phyloP scores from a whole-genome alignment of 2,113 vertebrate genomes.

The Meles meles region DNA sequence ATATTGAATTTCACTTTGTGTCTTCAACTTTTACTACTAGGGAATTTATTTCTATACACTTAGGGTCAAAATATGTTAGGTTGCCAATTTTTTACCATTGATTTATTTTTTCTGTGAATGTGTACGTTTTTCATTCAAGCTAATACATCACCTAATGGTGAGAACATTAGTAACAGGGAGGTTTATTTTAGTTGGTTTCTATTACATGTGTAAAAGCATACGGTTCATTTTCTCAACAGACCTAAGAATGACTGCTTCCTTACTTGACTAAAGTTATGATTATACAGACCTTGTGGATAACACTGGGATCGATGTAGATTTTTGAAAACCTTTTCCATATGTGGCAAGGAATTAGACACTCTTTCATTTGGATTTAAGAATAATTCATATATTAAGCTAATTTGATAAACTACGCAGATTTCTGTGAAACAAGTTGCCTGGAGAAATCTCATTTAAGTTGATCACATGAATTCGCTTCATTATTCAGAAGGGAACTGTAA shows the following conservation, averaged over 20 bases:
- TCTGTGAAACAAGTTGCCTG: not conserved
- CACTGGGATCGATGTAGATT: not conserved
- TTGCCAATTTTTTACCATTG: conserved; percentile 12
- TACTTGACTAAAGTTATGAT: conserved; percentile 19
- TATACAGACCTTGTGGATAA: not conserved
- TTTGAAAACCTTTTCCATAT: conserved; percentile 40
- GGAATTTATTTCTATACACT: conserved; percentile 27
- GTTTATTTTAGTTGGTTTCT: conserved; percentile 63
- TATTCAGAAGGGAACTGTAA: not conserved
- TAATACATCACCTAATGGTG: conserved; percentile 42
- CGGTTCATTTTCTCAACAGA: conserved; percentile 18
- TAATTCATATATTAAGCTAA: not conserved
- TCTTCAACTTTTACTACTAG: not conserved
- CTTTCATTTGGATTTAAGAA: conserved; percentile 40
- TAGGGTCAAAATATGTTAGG: not conserved
- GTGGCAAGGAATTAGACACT: conserved; percentile 17
- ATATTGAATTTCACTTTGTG: conserved; percentile 27
- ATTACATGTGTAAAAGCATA: conserved; percentile 43
- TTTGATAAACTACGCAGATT: conserved; percentile 27
- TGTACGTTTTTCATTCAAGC: conserved; percentile 49
- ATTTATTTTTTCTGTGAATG: conserved; percentile 39
- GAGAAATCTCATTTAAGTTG: not conserved
- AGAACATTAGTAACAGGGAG: not conserved
- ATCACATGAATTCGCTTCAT: not conserved
- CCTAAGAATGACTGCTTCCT: conserved; percentile 27